phyloP scores from a whole-genome alignment of 2,888 invertebrate species.

The Thecophora atra region DNA sequence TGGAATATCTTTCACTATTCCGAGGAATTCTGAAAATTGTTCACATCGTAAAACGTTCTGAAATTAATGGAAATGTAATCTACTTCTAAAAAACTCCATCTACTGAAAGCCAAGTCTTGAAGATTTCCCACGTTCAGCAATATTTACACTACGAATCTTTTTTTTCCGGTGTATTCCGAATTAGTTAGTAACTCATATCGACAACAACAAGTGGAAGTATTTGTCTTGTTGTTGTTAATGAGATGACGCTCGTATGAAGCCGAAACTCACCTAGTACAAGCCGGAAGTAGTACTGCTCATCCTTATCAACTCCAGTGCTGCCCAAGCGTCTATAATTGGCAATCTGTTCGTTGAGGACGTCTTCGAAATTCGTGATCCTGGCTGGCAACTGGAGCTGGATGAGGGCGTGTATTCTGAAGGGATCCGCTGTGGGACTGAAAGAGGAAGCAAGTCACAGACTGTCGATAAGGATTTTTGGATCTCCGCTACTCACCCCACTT shows the following conservation, averaged over 20 bases:
- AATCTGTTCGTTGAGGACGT: constrained; percentile 48
- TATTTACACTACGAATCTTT: no score
- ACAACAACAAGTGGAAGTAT: no score
- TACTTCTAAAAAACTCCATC: no score
- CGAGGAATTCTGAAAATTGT: no score
- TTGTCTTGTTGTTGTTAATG: no score
- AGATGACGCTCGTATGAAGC: not conserved
- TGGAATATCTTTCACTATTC: no score
- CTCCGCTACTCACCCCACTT: constrained; percentile 53
- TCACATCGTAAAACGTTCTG: no score
- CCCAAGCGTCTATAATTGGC: constrained; percentile 47
- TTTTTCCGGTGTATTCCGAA: no score
- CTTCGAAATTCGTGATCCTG: constrained; percentile 47
- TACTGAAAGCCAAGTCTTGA: no score
- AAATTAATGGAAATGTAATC: no score
- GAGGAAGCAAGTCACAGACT: not conserved
- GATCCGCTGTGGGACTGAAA: constrained; percentile 53
- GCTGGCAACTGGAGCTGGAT: constrained; percentile 55
- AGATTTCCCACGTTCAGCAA: no score
- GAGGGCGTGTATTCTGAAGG: constrained; percentile 52
- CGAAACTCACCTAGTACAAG: constrained; percentile 55
- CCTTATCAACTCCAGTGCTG: constrained; percentile 51
- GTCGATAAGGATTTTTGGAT: constrained; percentile 28
- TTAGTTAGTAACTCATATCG: no score
- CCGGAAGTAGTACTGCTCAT: constrained; percentile 52